Base-by-base conservation (phyloP, 2,113 vertebrate genomes). In the Perca schrenkii region DNA sequence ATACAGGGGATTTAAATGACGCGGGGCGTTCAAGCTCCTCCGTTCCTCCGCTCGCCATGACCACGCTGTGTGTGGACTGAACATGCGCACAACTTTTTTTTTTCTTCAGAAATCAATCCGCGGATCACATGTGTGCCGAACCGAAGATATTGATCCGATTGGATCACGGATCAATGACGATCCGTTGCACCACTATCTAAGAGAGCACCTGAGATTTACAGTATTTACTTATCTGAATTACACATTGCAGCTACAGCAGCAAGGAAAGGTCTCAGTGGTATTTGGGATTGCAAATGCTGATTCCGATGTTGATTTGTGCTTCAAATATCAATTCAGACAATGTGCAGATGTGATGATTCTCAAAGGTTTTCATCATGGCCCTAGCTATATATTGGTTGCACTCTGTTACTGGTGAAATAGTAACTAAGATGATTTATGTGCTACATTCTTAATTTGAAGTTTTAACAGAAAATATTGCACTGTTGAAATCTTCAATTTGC, bases 311-410 rank as follows among this genome's bases (percentile, higher is more conserved):
- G 19, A 67, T 54, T 81, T 40, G 36, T 40, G 31, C 56, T 57
- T 80, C 34, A 74, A 70, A 70, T 57, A 77, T 62, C 5, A 58
- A 65, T 43, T 60, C 63, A n/a, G 21, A 54, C 46, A 80, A 63
- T 19, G 25, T 61, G 69, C 61, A 56, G 67, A 60, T 72, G 57
- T 60, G 13, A 40, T 17, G 28, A 34, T 81, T 81, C 66, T 60
- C 66, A 53, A 21, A 57, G 63, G 62, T n/a, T 74, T 62, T 69
- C 16, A 69, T 54, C 16, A 69, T 53, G 66, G 50, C 49, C 6
- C 49, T 53, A 2, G 46, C 47, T 11, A 19, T 21, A 7, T 67
- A 52, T 67, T 49, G 25, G 28, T n/a, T 71, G 22, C 47, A 17
- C 64, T 62, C 10, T 65, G 25, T 34, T 52, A 40, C 17, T 62